A percentile compares a stretch with the other conserved stretches of the same genome.
phyloP scores from a whole-genome alignment of 2,797 vertebrate genomes.

The Peromyscus aztecus region DNA sequence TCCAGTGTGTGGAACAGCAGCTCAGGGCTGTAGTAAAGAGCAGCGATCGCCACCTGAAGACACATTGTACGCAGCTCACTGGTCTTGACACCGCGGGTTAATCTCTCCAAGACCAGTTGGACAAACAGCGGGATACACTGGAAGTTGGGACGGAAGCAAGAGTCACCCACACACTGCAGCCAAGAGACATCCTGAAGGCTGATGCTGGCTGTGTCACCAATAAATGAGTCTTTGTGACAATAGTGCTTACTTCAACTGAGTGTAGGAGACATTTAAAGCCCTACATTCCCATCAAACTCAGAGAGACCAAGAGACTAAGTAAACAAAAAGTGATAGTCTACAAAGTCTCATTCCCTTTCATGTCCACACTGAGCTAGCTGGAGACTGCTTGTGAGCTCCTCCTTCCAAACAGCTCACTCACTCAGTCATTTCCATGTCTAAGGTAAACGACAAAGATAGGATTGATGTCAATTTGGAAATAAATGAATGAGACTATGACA shows the following conservation, averaged over 20 bases:
- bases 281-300: not conserved
- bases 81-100: conserved; percentile 97
- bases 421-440: not conserved
- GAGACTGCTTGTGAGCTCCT: not conserved
- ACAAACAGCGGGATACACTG: conserved; percentile 98
- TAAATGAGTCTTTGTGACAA: not conserved
- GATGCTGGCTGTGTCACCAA: not conserved
- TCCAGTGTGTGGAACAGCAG: conserved; percentile 96
- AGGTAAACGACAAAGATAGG: not conserved
- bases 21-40: conserved; percentile 95
- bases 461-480: conserved; percentile 8
- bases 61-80: conserved; percentile 98
- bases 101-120: conserved; percentile 95
- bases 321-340: not conserved
- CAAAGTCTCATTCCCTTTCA: not conserved
- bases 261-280: not conserved
- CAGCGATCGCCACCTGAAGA: conserved; percentile 97
- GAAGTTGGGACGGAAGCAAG: not conserved
- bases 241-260: not conserved
- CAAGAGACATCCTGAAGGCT: not conserved
- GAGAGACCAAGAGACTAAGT: not conserved
- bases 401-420: not conserved
- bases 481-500: not conserved
- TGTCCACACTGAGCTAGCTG: not conserved
- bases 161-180: not conserved